These are phyloP conservation scores for Herpetotheres cachinnans DNA, from an alignment of 2,113 vertebrate genomes.

Conservation along the genomic window DNA sequence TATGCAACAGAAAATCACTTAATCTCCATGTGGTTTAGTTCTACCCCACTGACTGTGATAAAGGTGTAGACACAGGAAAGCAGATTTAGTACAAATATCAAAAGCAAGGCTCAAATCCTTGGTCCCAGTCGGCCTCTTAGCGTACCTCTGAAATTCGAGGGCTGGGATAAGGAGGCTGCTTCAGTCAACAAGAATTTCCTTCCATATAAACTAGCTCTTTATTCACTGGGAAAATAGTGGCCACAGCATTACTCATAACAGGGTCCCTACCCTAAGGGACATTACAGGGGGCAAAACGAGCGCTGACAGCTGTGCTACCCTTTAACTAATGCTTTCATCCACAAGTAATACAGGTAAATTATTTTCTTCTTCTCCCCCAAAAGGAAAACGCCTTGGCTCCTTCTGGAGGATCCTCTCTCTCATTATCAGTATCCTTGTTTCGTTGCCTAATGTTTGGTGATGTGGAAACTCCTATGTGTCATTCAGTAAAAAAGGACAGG, in stretches of 20 bases:
- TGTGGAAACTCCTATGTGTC: accelerated
- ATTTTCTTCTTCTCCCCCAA: background rate
- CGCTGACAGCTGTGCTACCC: background rate
- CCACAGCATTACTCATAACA: background rate
- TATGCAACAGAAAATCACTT: conserved; percentile 3
- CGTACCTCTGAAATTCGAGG: background rate
- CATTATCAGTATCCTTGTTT: background rate
- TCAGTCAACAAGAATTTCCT: background rate
- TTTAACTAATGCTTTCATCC: background rate
- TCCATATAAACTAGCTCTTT: background rate
- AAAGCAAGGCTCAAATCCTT: background rate
- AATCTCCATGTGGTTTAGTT: conserved; percentile 15
- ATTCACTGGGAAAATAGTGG: background rate
- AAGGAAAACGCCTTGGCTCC: background rate
- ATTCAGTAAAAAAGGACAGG: background rate
- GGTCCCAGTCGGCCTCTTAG: background rate
- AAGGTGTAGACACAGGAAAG: background rate
- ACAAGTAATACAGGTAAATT: background rate
- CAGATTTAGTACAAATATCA: conserved; percentile 2
- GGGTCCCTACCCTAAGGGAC: background rate
- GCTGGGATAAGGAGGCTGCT: background rate
- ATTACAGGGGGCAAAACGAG: background rate
- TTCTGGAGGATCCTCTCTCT: background rate
- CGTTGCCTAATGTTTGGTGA: background rate
- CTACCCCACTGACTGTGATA: background rate